phyloP scores from a whole-genome alignment of 2,888 invertebrate genomes.

The Bugulina stolonifera region DNA sequence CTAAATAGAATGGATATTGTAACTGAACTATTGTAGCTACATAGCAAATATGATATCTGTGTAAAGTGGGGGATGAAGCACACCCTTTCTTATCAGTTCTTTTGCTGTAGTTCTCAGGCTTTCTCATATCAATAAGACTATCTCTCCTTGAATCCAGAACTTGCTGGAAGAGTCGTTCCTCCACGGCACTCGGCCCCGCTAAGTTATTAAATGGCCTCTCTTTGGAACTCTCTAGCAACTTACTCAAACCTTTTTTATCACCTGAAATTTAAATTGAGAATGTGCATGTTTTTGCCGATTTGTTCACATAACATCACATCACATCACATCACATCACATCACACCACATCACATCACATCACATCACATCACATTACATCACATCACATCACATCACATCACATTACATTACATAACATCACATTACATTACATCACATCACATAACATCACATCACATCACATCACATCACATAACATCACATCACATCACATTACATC shows the following conservation, averaged over 20 bases:
- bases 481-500: too few species aligned
- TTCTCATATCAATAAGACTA: constrained; percentile 16
- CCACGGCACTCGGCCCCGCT: neutral
- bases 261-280: neutral
- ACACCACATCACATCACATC: neutral
- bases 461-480: too few species aligned
- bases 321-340: neutral
- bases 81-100: constrained; percentile 1
- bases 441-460: too few species aligned
- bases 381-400: neutral
- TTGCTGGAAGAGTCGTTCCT: constrained; percentile 8
- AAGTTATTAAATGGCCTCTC: neutral
- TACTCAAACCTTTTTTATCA: neutral
- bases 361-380: neutral
- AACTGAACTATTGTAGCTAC: too few species aligned
- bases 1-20: too few species aligned
- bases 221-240: neutral
- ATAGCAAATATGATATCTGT: too few species aligned
- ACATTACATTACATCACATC: too few species aligned
- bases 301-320: neutral
- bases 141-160: constrained; percentile 10
- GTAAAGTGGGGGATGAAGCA: too few species aligned
- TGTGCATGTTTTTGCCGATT: too few species aligned
- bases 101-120: constrained; percentile 21
- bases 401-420: neutral